Percentiles rank a stretch among this genome's conserved stretches.
Evolutionary conservation across 1,140 invertebrate species (phyloP).

Genomic region (Tyrophagus putrescentiae): DNA sequence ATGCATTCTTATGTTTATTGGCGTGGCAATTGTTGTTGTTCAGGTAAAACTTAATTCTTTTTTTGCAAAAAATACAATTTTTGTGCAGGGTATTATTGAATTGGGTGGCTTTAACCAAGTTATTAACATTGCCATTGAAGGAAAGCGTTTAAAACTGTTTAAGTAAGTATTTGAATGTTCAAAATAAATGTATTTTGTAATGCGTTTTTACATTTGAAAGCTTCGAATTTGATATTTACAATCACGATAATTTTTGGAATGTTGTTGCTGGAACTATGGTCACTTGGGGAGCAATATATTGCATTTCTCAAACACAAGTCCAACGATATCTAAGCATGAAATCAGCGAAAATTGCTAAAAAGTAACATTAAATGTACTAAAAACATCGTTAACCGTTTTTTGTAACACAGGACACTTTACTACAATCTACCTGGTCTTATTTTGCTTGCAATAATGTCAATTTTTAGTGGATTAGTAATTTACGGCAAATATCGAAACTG

Average conservation of each 20-base stretch:
- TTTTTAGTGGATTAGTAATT: slow-evolving; percentile 30
- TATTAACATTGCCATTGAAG: slow-evolving; percentile 46
- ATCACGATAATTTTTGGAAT: slow-evolving; percentile 23
- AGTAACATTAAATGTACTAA: background rate
- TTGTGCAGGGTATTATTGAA: slow-evolving; percentile 37
- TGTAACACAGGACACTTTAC: slow-evolving; percentile 17
- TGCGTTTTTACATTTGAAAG: background rate
- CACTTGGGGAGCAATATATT: slow-evolving; percentile 22
- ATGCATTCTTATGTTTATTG: slow-evolving; percentile 26
- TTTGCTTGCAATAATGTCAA: slow-evolving; percentile 12
- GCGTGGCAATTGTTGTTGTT: slow-evolving; percentile 43
- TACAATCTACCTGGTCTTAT: slow-evolving; percentile 19
- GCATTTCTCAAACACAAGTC: slow-evolving; percentile 25
- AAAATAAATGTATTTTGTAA: background rate
- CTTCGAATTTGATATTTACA: slow-evolving; percentile 21
- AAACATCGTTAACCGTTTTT: background rate
- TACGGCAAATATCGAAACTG: slow-evolving; percentile 32
- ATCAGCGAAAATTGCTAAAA: slow-evolving; percentile 20
- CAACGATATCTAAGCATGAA: slow-evolving; percentile 23
- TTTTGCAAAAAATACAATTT: no score
- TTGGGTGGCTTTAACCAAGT: slow-evolving; percentile 47
- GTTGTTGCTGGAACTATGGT: slow-evolving; percentile 11
- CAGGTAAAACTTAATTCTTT: no score
- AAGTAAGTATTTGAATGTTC: slow-evolving; percentile 38
- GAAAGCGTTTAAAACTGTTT: slow-evolving; percentile 49